Evolutionary conservation across 2,113 vertebrate genomes (phyloP), one percentile per base, ranked within the genome.

Genomic region (Lasiurus borealis): DNA sequence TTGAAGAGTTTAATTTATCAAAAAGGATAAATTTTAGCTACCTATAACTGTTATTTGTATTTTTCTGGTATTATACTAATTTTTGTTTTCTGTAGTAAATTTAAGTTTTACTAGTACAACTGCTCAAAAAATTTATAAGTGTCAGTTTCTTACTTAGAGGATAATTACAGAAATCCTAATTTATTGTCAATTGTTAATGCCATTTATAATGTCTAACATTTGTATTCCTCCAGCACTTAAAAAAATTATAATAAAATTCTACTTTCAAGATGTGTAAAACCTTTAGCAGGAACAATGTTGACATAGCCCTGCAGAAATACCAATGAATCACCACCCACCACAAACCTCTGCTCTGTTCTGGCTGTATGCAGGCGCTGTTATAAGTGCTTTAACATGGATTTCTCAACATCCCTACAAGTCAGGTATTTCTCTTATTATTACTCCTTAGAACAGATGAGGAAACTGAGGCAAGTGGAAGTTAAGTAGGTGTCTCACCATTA

Each of bases 61-160:
- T 50, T 68, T 44, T 4, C 48, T 78, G 44, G 8, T 57, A 87
- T 46, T 54, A 8, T 31, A 88, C 6, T 69, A 86, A n/a, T 34
- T 57, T 54, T 86, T 85, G 86, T 54, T 62, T 62, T 59, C 86
- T 72, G 34, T 62, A 88, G 25, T 85, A 94, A 93, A 88, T 66
- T 90, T 71, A 88, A 48, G 5, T 23, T 90, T 96, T 94, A 57
- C 19, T 57, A 57, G 54, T 21, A 90, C 27, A 90, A 82, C 52
- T 91, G 57, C 21, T 94, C 29, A 69, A 75, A 89, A 84, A 23
- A 88, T 81, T 73, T 94, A n/a, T n/a, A n/a, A n/a, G 77, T 85
- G 6, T 50, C 73, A 34, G 12, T 50, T 62, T 73, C 84, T 88
- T n/a, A n/a, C n/a, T n/a, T 7, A 76, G 46, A 72, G 91, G 75